A percentile compares a stretch with the other conserved stretches of the same genome.
phyloP scores from a whole-genome alignment of 2,888 invertebrate species.

The Sylvicola fuscatus region DNA sequence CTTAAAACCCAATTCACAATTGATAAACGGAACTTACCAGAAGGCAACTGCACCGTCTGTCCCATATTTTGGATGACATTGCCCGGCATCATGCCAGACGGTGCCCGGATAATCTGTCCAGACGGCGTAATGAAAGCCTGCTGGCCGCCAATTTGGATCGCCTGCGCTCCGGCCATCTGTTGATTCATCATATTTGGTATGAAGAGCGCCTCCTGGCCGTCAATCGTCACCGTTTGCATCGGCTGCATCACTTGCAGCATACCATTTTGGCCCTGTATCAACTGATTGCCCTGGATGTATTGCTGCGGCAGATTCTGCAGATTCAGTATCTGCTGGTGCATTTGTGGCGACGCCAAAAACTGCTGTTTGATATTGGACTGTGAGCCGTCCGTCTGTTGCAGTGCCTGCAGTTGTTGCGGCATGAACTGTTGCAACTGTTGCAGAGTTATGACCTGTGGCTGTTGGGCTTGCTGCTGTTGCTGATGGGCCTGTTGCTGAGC shows the following conservation, averaged over 20 bases:
- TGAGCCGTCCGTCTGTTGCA: slow-evolving; percentile 6
- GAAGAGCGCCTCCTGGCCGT: slow-evolving; percentile 82
- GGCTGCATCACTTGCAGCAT: slow-evolving; percentile 39
- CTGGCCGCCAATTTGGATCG: slow-evolving; percentile 29
- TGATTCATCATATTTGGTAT: slow-evolving; percentile 56
- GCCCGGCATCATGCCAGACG: slow-evolving; percentile 36
- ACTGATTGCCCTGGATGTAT: slow-evolving; percentile 11
- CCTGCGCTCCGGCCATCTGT: slow-evolving; percentile 27
- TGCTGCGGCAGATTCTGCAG: slow-evolving; percentile 13
- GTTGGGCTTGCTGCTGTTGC: slow-evolving; percentile 4
- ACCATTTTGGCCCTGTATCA: slow-evolving; percentile 13
- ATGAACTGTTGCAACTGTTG: slow-evolving; percentile 12
- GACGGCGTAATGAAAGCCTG: slow-evolving; percentile 31
- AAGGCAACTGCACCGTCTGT: slow-evolving; percentile 46
- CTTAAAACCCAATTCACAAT: not conserved
- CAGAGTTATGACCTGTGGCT: slow-evolving; percentile 11
- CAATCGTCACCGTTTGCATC: slow-evolving; percentile 80
- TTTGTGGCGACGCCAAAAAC: slow-evolving; percentile 7
- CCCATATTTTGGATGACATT: slow-evolving; percentile 52
- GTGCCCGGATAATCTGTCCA: slow-evolving; percentile 59
- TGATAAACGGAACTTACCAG: slow-evolving; percentile 21
- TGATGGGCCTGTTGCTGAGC: not conserved
- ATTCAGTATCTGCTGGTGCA: slow-evolving; percentile 10
- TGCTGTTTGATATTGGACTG: slow-evolving; percentile 5
- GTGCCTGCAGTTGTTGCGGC: slow-evolving; percentile 11